Base-by-base conservation (phyloP, 2,113 vertebrate species). In the Nestor notabilis region DNA sequence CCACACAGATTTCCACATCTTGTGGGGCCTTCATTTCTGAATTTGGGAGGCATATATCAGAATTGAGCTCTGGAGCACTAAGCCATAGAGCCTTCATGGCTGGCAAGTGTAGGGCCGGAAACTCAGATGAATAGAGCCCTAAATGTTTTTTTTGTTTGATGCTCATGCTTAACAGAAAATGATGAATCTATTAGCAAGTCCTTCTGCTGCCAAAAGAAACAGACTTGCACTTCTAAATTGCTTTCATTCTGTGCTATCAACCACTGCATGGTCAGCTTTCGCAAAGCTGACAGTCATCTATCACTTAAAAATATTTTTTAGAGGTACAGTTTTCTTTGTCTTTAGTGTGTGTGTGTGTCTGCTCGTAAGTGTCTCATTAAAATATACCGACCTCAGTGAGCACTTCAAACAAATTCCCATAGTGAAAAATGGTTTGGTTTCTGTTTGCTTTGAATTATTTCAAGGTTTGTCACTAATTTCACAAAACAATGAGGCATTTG, bases 151-250 rank as follows among this genome's bases (percentile, higher is more conserved):
- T 97, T 95, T 96, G 90, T 98, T 98, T 98, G 97, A 97, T 2
- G 44, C 96, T 97, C 70, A 39, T 95, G 95, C 95, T 96, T 97
- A 97, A 95, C 93, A 98, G 96, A 97, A 98, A 97, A 96, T 97
- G 96, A 98, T 97, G 96, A 97, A 97, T 98, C 98, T 96, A 97
- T 98, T 98, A 98, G 89, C 94, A 97, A 96, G 95, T 95, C 94
- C 92, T 97, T 14, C 96, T 94, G 85, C 86, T 98, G 98, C 98
- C 98, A 98, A 98, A 98, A 98, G 97, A 98, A 98, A 98, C 98
- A 98, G 97, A 98, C 97, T 97, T 98, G 91, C 93, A 63, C 94
- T 97, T 96, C 86, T 95, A 98, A 97, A 98, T 98, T 98, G 96
- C 96, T 98, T 98, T 97, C 96, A 98, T 97, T 96, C 92, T 50